Conservation (phyloP, 37 sponge, comb jelly and placozoan species). For the Ephydatia muelleri region DNA sequence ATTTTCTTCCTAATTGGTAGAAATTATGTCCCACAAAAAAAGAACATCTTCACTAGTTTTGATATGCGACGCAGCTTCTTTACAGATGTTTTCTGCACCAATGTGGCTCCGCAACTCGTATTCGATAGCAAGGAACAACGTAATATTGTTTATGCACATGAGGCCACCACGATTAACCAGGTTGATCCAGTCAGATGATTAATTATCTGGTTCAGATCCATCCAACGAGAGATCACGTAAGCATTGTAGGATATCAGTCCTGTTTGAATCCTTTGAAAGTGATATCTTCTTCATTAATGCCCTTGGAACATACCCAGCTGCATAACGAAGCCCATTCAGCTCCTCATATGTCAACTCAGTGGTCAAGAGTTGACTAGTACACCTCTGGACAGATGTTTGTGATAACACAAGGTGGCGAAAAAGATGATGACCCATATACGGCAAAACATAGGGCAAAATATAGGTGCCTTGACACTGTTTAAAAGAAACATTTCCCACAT, state of each 20-base stretch:
- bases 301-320: slow-evolving; percentile 34
- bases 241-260: slow-evolving; percentile 23
- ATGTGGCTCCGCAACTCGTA: slow-evolving; percentile 12
- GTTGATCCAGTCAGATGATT: slow-evolving; percentile 22
- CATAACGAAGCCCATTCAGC: slow-evolving; percentile 19
- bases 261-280: slow-evolving; percentile 12
- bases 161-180: slow-evolving; percentile 31
- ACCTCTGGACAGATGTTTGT: neutral
- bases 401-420: neutral
- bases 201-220: slow-evolving; percentile 15
- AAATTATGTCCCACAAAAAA: slow-evolving; percentile 12
- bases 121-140: slow-evolving; percentile 34
- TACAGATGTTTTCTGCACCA: neutral
- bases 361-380: neutral
- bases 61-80: neutral
- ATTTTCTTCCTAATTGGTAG: slow-evolving; percentile 24
- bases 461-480: neutral
- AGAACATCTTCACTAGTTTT: slow-evolving; percentile 15
- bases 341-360: slow-evolving; percentile 11
- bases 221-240: slow-evolving; percentile 5
- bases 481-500: neutral
- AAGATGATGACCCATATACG: neutral
- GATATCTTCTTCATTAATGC: slow-evolving; percentile 25
- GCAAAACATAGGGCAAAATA: slow-evolving; percentile 3
- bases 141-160: slow-evolving; percentile 16